phyloP scores from a whole-genome alignment of 2,113 vertebrate species.

The Callithrix jacchus region DNA sequence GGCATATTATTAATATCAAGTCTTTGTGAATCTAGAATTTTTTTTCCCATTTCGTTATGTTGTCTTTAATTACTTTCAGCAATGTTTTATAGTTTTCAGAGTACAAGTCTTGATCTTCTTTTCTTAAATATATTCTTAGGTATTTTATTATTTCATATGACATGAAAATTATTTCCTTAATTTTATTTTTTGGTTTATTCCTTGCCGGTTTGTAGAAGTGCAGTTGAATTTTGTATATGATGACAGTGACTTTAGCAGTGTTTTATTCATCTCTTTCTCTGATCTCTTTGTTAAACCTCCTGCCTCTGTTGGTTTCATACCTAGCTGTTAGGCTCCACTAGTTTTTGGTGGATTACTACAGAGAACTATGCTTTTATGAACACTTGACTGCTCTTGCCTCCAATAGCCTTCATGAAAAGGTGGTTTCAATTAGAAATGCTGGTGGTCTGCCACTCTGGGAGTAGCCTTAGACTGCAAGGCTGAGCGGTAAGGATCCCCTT shows the following conservation, averaged over 20 bases:
- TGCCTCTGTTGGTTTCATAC: neutral
- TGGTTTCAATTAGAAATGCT: neutral
- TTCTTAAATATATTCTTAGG: neutral
- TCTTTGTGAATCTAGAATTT: neutral
- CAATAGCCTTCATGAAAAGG: fast-evolving
- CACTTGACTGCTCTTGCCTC: neutral
- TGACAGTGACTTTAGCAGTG: neutral
- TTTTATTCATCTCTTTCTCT: neutral
- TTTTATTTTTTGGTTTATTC: neutral
- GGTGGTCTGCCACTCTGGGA: too few species aligned
- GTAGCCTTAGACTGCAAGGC: neutral
- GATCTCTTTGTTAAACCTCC: neutral
- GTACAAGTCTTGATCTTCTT: neutral
- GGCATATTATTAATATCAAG: too few species aligned
- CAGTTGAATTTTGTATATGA: neutral
- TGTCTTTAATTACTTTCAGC: neutral
- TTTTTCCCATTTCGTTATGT: neutral
- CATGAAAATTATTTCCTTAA: neutral
- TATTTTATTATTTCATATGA: neutral
- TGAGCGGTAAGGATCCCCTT: neutral
- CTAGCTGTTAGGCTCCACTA: neutral
- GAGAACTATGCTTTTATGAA: neutral
- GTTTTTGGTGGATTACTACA: neutral
- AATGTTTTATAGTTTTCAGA: neutral
- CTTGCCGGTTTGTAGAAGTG: neutral